Evolutionary conservation across 2,113 vertebrate genomes (phyloP), one percentile per base, ranked within the genome.

Genomic region (Isurus oxyrinchus): DNA sequence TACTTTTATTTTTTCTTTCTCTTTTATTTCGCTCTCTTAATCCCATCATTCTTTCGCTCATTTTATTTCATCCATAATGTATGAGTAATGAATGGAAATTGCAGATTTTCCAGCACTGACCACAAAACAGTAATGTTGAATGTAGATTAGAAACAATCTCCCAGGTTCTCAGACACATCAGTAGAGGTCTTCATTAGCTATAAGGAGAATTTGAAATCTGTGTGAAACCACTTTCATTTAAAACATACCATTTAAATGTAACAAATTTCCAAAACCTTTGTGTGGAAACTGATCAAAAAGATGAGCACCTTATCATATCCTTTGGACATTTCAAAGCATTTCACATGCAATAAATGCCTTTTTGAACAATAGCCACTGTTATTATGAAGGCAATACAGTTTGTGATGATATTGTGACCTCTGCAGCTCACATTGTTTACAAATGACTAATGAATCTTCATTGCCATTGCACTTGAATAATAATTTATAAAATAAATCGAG

Each of bases 191-290:
- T 59, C 55, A 55, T 31, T 27, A 25, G 86, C 86, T 55, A 8
- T 88, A 88, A 88, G 49, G 27, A 76, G 31, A 76, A 59, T 90
- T 55, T 88, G 53, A 88, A 31, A 88, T 88, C 23, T 10, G 1
- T 90, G 87, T 59, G 53, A 87, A 31, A 25, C 55, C 10, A 59
- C 87, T 90, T 90, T 90, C 55, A 90, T 90, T 90, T 90, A 90
- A 90, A 90, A 35, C 23, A 25, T 11, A 27, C 25, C 21, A 55
- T 23, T 90, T 27, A 31, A 57, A 90, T 57, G 25, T 57, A 88
- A 90, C 27, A 35, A 31, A 90, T 55, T 57, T 57, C 10, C 53
- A 57, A 90, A 90, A 57, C 31, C 53, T 57, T 90, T 27, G 27
- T 57, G 35, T 90, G 55, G 87, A 90, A 90, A 90, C 13, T 90